These are phyloP conservation scores for Sternotherus odoratus DNA, from an alignment of 2,797 vertebrate species.

Conservation along the genomic window DNA sequence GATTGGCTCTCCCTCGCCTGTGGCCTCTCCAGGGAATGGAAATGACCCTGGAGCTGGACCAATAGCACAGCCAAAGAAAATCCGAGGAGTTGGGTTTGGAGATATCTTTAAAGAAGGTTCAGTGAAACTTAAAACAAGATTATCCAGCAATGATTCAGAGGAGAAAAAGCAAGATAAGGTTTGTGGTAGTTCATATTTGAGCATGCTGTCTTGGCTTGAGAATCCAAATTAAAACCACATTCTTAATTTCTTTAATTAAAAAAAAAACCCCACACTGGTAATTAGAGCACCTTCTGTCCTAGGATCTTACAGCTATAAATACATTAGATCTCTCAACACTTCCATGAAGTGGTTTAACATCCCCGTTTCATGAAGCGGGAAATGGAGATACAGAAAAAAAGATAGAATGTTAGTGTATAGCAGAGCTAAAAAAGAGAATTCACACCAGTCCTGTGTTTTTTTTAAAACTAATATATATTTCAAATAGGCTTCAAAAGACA, in stretches of 20 bases:
- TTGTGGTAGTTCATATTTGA: background rate
- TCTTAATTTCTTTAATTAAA: background rate
- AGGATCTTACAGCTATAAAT: background rate
- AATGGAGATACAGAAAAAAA: background rate
- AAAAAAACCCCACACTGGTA: background rate
- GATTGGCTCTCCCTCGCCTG: conserved; percentile 81
- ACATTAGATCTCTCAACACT: background rate
- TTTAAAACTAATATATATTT: background rate
- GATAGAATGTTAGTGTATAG: background rate
- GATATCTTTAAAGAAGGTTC: conserved; percentile 96
- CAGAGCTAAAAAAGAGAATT: background rate
- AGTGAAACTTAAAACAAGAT: conserved; percentile 89
- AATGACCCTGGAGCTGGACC: conserved; percentile 78
- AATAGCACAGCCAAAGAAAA: conserved; percentile 92
- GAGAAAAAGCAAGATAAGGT: conserved; percentile 93
- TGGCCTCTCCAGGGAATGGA: conserved; percentile 79
- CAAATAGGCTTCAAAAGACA: background rate
- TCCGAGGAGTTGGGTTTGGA: conserved; percentile 93
- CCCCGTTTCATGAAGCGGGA: background rate
- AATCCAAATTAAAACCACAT: background rate
- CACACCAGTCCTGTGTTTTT: background rate
- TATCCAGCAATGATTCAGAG: conserved; percentile 85
- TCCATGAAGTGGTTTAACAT: background rate
- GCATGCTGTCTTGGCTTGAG: background rate
- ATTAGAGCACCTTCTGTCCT: background rate